Percentiles rank a stretch among this genome's conserved stretches.
Evolutionary conservation across 1,140 invertebrate genomes (phyloP).

Genomic region (Spodoptera frugiperda): DNA sequence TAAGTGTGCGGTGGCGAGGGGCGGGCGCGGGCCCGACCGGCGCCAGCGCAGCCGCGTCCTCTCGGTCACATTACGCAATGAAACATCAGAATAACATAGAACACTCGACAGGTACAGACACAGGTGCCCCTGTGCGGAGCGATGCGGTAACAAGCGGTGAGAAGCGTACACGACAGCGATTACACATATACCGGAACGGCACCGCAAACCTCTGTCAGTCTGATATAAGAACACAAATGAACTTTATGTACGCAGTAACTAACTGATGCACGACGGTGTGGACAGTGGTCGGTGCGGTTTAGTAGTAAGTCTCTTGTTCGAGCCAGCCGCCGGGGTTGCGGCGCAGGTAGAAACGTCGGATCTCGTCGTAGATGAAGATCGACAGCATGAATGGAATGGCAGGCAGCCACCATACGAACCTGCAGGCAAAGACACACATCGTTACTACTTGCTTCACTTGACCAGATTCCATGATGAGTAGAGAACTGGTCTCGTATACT

Average conservation of each 20-base stretch:
- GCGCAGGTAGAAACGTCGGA: constrained; percentile 97
- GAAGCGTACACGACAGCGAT: constrained; percentile 81
- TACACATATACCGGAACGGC: constrained; percentile 75
- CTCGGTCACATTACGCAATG: constrained; percentile 55
- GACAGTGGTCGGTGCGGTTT: constrained; percentile 84
- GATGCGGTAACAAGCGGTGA: constrained; percentile 79
- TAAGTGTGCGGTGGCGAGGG: constrained; percentile 54
- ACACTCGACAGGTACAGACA: constrained; percentile 57
- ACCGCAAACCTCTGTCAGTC: constrained; percentile 76
- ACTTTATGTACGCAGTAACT: constrained; percentile 73
- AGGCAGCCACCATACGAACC: constrained; percentile 99
- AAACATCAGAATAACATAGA: constrained; percentile 53
- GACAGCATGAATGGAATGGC: constrained; percentile 98
- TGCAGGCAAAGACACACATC: constrained; percentile 76
- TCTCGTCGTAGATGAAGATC: constrained; percentile 99
- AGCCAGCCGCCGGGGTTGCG: constrained; percentile 99
- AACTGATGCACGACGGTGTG: constrained; percentile 73
- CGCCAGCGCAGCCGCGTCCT: constrained; percentile 49
- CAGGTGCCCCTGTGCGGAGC: constrained; percentile 59
- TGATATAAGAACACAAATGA: constrained; percentile 80
- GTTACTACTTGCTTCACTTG: background rate
- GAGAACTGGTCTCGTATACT: background rate
- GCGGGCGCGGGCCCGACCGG: constrained; percentile 24
- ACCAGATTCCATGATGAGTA: background rate
- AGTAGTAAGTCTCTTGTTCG: constrained; percentile 99